Base-by-base conservation (phyloP, 2,797 vertebrate genomes). In the Pitangus sulphuratus region DNA sequence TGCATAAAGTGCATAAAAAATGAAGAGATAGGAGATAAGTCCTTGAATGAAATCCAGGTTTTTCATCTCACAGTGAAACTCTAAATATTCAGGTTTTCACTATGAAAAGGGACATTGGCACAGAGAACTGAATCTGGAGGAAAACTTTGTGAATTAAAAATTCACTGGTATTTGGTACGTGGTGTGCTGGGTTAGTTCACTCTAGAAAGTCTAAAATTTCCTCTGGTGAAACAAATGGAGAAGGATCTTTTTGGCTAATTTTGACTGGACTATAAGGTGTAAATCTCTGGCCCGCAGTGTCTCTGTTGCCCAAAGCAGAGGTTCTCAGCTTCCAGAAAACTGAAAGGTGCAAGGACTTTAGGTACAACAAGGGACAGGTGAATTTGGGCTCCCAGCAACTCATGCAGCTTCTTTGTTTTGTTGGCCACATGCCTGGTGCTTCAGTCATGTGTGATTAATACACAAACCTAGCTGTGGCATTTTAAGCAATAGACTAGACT, bases 1-100 rank as follows among this genome's bases (percentile, higher is more conserved):
- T 78, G 64, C 53, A 91, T 86, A 84, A 95, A 91, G 79, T 65
- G 47, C 65, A 87, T 84, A 35, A 83, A 81, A 89, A 86, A 88
- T 84, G 65, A 91, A 88, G 72, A 93, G 8, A 15, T 48, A 80
- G 53, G 40, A 92, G 21, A 15, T 28, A 80, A 91, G 71, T 45
- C 42, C 45, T 87, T 92, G 79, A 87, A 62, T 31, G 24, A 93
- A 91, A 76, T 84, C 61, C 82, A 84, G 11, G 24, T 72, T 79
- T 87, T 92, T 90, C 11, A 78, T 78, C 61, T 81, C 57, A 61
- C 20, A 40, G 31, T 26, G 33, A 90, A 94, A 33, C 54, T 86
- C 54, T 86, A 77, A 87, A 84, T 86, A 78, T 93, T 84, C 61
- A 58, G 28, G 7, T 80, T 93, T 89, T 86, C 25, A 44, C 53